Evolutionary conservation across 2,113 vertebrate genomes (phyloP), one percentile per base, ranked within the genome.

Genomic region (Leucosticte australis): DNA sequence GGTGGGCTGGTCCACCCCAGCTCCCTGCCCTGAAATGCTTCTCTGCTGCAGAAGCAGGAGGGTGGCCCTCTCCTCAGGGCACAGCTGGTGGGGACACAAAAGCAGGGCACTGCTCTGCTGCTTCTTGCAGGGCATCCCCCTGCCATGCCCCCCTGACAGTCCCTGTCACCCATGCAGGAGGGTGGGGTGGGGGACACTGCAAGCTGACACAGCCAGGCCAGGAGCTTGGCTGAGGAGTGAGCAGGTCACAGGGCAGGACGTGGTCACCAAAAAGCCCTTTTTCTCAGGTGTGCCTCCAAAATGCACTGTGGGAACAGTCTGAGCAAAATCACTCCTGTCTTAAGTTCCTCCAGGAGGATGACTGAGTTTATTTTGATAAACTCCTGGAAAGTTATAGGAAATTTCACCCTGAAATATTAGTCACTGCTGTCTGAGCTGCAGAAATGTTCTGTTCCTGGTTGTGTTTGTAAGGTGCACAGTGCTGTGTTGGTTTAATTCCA

Each of bases 181-280:
- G 22, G 26, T 0, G 2, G 62, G 47, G 44, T 5, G 0, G 23
- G 15, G 6, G 6, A 22, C 64, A 24, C 41, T 17, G 30, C 26
- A 37, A 6, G 15, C 8, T 62, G 6, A 18, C 35, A 63, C 18
- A 82, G 85, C 16, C 70, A 59, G 19, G 11, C 5, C 1, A 3
- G 28, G 2, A 23, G 13, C 46, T 78, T 64, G 33, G 12, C 8
- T 62, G 56, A 60, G 59, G 17, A 18, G 37, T 0, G 5, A 79
- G 39, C 7, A 47, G 18, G 6, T 65, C 46, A 52, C 23, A 33
- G 30, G 42, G 65, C 37, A 91, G 22, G 28, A 60, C 23, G 11
- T 3, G 7, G 13, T 31, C 74, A 68, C 10, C n/a, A 69, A 76
- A 68, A 89, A 56, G 6, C n/a, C 15, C 27, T 70, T 86, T 73